Evolutionary conservation across 1,140 invertebrate species (phyloP).

Genomic region (Drosophila pseudoananassae): DNA sequence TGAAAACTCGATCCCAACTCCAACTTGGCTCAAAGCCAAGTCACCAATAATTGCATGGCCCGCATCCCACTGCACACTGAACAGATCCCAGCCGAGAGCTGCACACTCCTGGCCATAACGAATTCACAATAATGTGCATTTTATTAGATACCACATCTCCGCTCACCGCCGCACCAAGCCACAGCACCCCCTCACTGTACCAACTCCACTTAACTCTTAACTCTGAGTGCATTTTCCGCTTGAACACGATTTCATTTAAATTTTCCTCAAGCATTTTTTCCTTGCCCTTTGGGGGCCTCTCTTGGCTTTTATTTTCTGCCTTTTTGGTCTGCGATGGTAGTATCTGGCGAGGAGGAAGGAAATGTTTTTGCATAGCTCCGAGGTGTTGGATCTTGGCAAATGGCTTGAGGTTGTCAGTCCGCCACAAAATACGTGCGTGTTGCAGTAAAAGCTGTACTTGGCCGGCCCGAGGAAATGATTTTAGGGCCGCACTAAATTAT

Average conservation of each 20-base stretch:
- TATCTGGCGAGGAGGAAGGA: slow-evolving; percentile 45
- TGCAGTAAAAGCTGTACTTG: slow-evolving; percentile 8
- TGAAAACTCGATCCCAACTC: slow-evolving; percentile 32
- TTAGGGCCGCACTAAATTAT: background rate
- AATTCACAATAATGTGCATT: slow-evolving; percentile 77
- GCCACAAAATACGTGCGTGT: slow-evolving; percentile 23
- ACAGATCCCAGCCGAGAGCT: slow-evolving; percentile 17
- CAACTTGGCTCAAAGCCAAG: slow-evolving; percentile 25
- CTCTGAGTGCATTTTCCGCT: slow-evolving; percentile 75
- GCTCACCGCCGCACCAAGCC: background rate
- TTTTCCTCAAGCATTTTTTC: slow-evolving; percentile 59
- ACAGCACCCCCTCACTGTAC: background rate
- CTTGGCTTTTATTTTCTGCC: background rate
- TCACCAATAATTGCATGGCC: slow-evolving; percentile 55
- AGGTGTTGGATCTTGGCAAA: slow-evolving; percentile 56
- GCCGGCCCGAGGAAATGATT: slow-evolving; percentile 1
- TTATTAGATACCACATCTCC: slow-evolving; percentile 59
- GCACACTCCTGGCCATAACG: slow-evolving; percentile 59
- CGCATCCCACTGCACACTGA: slow-evolving; percentile 31
- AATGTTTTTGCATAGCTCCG: slow-evolving; percentile 51
- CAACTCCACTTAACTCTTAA: slow-evolving; percentile 43
- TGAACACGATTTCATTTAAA: slow-evolving; percentile 76
- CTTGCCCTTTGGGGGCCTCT: slow-evolving; percentile 59
- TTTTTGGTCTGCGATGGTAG: background rate
- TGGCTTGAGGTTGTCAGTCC: slow-evolving; percentile 51